Conservation (phyloP, 1,140 invertebrate species). For the Parasteatoda tepidariorum region DNA sequence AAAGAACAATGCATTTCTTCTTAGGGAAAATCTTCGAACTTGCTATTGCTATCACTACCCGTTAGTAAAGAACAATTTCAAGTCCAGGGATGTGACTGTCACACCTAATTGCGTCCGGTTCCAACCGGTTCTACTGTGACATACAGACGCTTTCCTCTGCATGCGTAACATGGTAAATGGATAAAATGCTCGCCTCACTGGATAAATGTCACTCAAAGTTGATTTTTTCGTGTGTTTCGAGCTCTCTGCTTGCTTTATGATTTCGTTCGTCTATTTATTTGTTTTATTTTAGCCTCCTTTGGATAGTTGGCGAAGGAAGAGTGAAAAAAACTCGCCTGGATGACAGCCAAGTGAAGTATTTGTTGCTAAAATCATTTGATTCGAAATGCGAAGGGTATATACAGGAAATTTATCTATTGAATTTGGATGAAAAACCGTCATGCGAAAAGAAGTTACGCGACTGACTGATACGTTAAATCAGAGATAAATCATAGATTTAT, state of each 20-base stretch:
- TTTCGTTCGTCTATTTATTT: slow-evolving; percentile 42
- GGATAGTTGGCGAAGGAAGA: neutral
- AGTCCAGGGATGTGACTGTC: slow-evolving; percentile 50
- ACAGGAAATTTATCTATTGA: too few species aligned
- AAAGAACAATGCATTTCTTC: neutral
- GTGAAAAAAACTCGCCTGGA: neutral
- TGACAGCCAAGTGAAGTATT: slow-evolving; percentile 3
- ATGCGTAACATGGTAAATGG: slow-evolving; percentile 57
- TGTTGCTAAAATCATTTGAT: neutral
- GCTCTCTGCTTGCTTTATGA: slow-evolving; percentile 27
- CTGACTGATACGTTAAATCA: too few species aligned
- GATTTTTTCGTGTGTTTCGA: slow-evolving; percentile 37
- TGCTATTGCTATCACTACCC: slow-evolving; percentile 46
- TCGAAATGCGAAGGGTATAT: too few species aligned
- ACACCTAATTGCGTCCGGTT: slow-evolving; percentile 58
- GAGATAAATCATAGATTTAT: too few species aligned
- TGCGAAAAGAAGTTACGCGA: too few species aligned
- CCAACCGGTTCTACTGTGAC: slow-evolving; percentile 35
- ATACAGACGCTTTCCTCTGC: slow-evolving; percentile 35
- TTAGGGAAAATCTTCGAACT: neutral
- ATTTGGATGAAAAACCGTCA: too few species aligned
- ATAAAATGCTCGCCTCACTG: slow-evolving; percentile 50
- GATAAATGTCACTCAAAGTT: slow-evolving; percentile 56
- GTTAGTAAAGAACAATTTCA: slow-evolving; percentile 44
- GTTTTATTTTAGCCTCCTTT: slow-evolving; percentile 27